These are phyloP conservation scores for Tokudaia tokunoshimensis DNA, from an alignment of 2,797 vertebrate species.

Conservation along the genomic window DNA sequence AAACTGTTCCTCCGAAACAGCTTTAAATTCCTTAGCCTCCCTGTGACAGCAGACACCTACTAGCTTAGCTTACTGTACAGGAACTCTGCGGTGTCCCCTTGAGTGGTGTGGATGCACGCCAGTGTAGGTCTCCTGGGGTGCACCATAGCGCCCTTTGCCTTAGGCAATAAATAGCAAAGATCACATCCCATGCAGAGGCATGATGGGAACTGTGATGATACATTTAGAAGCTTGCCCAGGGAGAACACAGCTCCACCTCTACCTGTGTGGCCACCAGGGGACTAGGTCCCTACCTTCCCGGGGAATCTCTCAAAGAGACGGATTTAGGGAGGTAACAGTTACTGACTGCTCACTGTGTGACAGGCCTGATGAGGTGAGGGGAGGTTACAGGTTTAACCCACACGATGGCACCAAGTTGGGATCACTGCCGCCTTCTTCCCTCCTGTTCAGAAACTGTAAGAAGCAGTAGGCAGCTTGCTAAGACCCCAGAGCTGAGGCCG, in stretches of 20 bases:
- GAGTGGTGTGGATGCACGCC: not conserved
- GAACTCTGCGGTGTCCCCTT: not conserved
- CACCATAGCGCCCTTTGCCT: not conserved
- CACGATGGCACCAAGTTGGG: not conserved
- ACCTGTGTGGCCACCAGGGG: not conserved
- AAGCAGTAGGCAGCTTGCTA: constrained; percentile 9
- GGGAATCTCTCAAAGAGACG: not conserved
- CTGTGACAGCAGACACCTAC: not conserved
- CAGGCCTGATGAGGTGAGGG: not conserved
- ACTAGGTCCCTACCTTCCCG: not conserved
- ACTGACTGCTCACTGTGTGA: not conserved
- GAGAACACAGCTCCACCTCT: too few species aligned
- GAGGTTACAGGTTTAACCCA: constrained; percentile 7
- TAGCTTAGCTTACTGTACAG: not conserved
- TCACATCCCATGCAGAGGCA: not conserved
- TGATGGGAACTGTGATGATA: not conserved
- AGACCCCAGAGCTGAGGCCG: constrained; percentile 22
- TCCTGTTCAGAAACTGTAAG: constrained; percentile 58
- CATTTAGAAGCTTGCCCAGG: not conserved
- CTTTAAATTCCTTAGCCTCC: not conserved
- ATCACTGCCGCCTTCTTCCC: not conserved
- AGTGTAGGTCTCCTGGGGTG: not conserved
- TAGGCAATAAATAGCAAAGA: not conserved
- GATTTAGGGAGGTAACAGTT: not conserved
- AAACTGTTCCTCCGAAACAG: not conserved